Base-by-base conservation (phyloP, 2,113 vertebrate species). In the Pampusana beccarii region DNA sequence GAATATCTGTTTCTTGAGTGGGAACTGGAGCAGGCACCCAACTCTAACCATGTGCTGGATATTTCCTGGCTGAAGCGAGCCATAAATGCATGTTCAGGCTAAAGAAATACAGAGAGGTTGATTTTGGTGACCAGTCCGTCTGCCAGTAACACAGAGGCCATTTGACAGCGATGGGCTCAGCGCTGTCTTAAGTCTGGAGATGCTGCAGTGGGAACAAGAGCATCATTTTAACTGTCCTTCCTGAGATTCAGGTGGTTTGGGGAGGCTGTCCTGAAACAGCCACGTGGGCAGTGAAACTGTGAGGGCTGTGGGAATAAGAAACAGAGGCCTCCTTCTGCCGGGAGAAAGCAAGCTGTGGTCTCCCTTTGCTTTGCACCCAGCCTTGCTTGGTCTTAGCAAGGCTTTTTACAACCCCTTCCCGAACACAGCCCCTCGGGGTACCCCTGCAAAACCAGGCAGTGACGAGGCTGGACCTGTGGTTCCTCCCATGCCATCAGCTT, bases 1-100 rank as follows among this genome's bases (percentile, higher is more conserved):
- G 73, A 86, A 91, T 92, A 86, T 71, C 94, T 88, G 42, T 74
- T 48, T 90, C 80, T 84, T 93, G 83, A 72, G 1, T 84, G 53
- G 86, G 69, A 87, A 79, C 34, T 4, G 36, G 57, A 85, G 48
- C 77, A 88, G 40, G 40, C 48, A 60, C 72, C 40, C 92, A 86
- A 26, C 24, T 80, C 72, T 31, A 71, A 46, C 74, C 6, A 2
- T 44, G 71, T 62, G 56, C 74, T 5, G 4, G 31, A 38, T 65
- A 73, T 19, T 10, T 80, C 29, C 62, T 58, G 58, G 57, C 50
- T 88, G 75, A 86, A 74, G 48, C 7, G 54, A 90, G 57, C 10
- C 67, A 57, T 78, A 72, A 74, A 60, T 34, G 31, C 33, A 16
- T 9, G 26, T 38, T 84, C 34, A 64, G 18, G 11, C 17, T 60